These are phyloP conservation scores for Penaeus monodon DNA, from an alignment of 2,888 invertebrate genomes.

Conservation along the genomic window DNA sequence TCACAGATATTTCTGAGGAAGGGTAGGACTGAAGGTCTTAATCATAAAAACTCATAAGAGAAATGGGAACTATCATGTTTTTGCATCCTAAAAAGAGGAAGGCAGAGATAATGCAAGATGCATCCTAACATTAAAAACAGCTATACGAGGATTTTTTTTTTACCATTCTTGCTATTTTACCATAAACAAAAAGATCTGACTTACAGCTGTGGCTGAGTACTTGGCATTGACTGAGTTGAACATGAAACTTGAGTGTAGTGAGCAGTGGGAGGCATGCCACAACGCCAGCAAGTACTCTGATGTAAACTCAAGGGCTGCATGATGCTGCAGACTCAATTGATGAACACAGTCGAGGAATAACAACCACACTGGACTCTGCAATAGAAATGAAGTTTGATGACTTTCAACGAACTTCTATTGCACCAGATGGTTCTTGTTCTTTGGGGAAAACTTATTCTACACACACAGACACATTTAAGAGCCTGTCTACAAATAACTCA, in stretches of 20 bases:
- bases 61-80: no score
- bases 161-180: no score
- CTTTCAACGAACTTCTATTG: background rate
- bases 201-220: slow-evolving; percentile 50
- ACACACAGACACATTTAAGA: background rate
- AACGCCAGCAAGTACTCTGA: slow-evolving; percentile 91
- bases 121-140: no score
- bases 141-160: no score
- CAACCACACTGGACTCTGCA: slow-evolving; percentile 87
- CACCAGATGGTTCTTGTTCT: background rate
- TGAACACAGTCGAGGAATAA: slow-evolving; percentile 93
- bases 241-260: slow-evolving; percentile 92
- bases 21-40: no score
- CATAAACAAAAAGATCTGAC: slow-evolving; percentile 4
- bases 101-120: no score
- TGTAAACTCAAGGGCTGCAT: slow-evolving; percentile 89
- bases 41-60: no score
- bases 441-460: background rate
- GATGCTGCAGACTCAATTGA: slow-evolving; percentile 91
- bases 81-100: no score
- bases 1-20: no score
- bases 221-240: slow-evolving; percentile 80
- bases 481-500: background rate
- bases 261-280: slow-evolving; percentile 90
- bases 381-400: slow-evolving; percentile 53